Evolutionary conservation across 2,113 vertebrate genomes (phyloP).

Genomic region (Seriola dumerili): DNA sequence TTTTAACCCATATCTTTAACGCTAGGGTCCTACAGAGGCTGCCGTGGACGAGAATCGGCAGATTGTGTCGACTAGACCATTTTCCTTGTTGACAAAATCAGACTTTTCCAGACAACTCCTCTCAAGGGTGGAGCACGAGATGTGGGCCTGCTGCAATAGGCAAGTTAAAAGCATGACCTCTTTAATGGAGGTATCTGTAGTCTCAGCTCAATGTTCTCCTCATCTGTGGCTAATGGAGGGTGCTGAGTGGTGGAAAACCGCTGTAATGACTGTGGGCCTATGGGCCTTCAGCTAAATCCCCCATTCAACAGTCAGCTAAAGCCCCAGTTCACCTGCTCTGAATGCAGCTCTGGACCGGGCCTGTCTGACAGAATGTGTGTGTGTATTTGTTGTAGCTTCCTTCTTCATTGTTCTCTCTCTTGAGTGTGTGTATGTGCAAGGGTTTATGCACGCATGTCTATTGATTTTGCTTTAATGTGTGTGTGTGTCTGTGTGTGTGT

Average conservation of each 20-base stretch:
- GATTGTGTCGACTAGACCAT: not conserved
- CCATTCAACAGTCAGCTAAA: slow-evolving; percentile 56
- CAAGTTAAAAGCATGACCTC: slow-evolving; percentile 23
- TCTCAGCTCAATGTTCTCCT: slow-evolving; percentile 32
- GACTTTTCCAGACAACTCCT: slow-evolving; percentile 8
- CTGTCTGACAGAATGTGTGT: slow-evolving; percentile 14
- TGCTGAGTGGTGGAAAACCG: slow-evolving; percentile 66
- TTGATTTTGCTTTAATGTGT: slow-evolving; percentile 53
- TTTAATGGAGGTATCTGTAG: slow-evolving; percentile 40
- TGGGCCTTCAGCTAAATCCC: slow-evolving; percentile 59
- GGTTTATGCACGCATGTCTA: slow-evolving; percentile 41
- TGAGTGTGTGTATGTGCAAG: slow-evolving; percentile 20
- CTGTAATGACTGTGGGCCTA: slow-evolving; percentile 70
- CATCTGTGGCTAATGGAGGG: slow-evolving; percentile 59
- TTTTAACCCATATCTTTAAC: not conserved
- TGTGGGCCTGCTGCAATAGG: not conserved
- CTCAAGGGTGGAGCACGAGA: not conserved
- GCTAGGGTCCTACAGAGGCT: not conserved
- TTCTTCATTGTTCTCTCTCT: slow-evolving; percentile 43
- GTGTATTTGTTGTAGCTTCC: slow-evolving; percentile 11
- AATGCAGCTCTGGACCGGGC: slow-evolving; percentile 49
- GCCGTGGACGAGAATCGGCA: not conserved
- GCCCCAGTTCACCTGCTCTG: slow-evolving; percentile 54
- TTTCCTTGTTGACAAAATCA: not conserved
- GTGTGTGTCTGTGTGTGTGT: not conserved